These are phyloP conservation scores for Hydrolagus affinis DNA, from an alignment of 2,113 vertebrate genomes.

Conservation along the genomic window DNA sequence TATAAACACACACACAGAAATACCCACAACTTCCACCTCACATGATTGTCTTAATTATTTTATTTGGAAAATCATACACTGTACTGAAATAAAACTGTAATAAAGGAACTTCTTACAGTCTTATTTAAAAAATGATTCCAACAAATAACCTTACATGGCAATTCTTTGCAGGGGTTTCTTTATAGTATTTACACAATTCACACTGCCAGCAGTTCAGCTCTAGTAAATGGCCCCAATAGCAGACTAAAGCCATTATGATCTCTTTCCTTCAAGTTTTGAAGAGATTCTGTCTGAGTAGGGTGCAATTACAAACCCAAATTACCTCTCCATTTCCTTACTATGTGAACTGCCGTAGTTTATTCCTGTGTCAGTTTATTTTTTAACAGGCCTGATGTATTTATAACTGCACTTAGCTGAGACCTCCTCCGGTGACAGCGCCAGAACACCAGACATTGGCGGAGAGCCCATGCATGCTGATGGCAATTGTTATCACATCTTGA, in stretches of 20 bases:
- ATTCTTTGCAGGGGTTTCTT: neutral
- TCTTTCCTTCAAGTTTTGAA: slow-evolving; percentile 21
- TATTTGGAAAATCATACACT: neutral
- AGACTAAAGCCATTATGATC: slow-evolving; percentile 27
- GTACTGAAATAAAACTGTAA: neutral
- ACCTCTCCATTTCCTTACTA: slow-evolving; percentile 22
- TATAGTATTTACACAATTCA: neutral
- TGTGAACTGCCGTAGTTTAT: slow-evolving; percentile 27
- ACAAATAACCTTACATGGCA: neutral
- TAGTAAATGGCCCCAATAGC: slow-evolving; percentile 10
- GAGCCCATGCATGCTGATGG: slow-evolving; percentile 30
- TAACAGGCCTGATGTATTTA: slow-evolving; percentile 32
- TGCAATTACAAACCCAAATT: slow-evolving; percentile 30
- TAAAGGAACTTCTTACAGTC: neutral
- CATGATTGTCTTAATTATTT: neutral
- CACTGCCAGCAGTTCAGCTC: slow-evolving; percentile 12
- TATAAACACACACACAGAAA: no score
- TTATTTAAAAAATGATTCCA: neutral
- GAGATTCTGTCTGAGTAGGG: slow-evolving; percentile 29
- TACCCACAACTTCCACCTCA: no score
- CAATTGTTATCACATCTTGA: slow-evolving; percentile 31
- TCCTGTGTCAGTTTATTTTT: slow-evolving; percentile 27
- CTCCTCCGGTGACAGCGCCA: slow-evolving; percentile 25
- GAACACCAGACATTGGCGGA: slow-evolving; percentile 27
- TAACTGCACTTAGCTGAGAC: slow-evolving; percentile 32